phyloP scores from a whole-genome alignment of 1,140 invertebrate species.

The Macrocentrus cingulum region DNA sequence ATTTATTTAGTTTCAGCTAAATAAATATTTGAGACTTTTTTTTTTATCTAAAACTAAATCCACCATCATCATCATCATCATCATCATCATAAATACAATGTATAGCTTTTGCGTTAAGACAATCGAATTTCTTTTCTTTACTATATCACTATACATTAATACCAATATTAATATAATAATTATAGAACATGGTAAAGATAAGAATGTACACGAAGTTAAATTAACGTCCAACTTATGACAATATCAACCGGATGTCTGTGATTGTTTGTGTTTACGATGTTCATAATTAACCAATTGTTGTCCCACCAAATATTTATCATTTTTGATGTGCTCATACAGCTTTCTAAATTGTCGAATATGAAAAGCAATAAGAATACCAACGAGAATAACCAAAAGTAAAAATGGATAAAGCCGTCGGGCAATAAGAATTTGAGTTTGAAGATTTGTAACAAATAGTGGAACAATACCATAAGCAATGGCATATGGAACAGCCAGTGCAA shows the following conservation, averaged over 20 bases:
- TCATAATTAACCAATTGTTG: conserved; percentile 95
- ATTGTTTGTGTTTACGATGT: conserved; percentile 63
- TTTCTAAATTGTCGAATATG: conserved; percentile 90
- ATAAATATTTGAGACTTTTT: no score
- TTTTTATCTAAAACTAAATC: no score
- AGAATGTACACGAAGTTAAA: conserved; percentile 48
- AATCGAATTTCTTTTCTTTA: no score
- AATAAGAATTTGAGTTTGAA: conserved; percentile 75
- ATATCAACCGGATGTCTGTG: conserved; percentile 46
- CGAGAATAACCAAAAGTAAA: conserved; percentile 71
- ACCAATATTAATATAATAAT: conserved; percentile 1
- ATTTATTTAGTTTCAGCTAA: no score
- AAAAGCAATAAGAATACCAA: conserved; percentile 71
- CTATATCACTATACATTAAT: background rate
- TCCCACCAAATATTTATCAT: conserved; percentile 97
- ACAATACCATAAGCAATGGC: conserved; percentile 81
- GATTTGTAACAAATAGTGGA: conserved; percentile 74
- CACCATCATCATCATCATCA: no score
- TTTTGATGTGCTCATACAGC: conserved; percentile 97
- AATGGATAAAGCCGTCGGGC: conserved; percentile 90
- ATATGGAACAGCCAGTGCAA: conserved; percentile 88
- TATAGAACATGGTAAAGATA: conserved; percentile 26
- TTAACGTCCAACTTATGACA: conserved; percentile 25
- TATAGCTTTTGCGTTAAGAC: no score
- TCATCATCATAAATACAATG: no score